Base-by-base conservation (phyloP, 1,140 invertebrate species). In the Laupala kohalensis region DNA sequence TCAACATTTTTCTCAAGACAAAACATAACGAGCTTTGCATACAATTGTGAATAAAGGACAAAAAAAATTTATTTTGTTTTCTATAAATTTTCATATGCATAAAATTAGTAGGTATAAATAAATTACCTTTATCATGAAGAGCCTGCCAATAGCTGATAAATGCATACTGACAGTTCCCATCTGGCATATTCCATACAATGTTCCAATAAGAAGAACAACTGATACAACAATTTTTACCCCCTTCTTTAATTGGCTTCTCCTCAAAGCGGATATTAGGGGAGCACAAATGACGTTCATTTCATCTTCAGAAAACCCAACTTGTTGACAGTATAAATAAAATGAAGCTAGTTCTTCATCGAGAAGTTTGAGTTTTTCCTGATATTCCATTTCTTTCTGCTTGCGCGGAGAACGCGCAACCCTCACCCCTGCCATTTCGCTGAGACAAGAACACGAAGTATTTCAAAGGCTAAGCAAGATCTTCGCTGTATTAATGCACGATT, bases 261-360 rank as follows among this genome's bases (percentile, higher is more conserved):
- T 79, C 77, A 87, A 86, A 9, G 85, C 84, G 53, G 83, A 82
- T 2, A 85, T 84, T 69, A 90, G 79, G 6, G 87, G 88, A 30
- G 86, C 83, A 75, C 87, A 88, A 71, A 89, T 87, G 62, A 86
- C 83, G 73, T 86, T 84, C 84, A 89, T 87, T 77, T 89, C 88
- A 73, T 86, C 84, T 62, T 86, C 83, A 68, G 84, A 86, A 74
- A 88, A 87, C 1, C 87, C 87, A n/a, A 68, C 84, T 77, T 88
- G 85, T 75, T 86, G 86, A 75, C 88, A 89, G 76, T 87, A 88
- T 74, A 88, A 85, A 70, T 81, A 83, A 78, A 86, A 85, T 23
- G 83, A 83, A 77, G 83, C 82, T 71, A 86, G 79, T 79, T 87
- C 85, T 6, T 81, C 81, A 76, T 86, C 83, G 73, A 85, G 80